phyloP scores from a whole-genome alignment of 2,113 vertebrate species.

The Amphiprion percula region DNA sequence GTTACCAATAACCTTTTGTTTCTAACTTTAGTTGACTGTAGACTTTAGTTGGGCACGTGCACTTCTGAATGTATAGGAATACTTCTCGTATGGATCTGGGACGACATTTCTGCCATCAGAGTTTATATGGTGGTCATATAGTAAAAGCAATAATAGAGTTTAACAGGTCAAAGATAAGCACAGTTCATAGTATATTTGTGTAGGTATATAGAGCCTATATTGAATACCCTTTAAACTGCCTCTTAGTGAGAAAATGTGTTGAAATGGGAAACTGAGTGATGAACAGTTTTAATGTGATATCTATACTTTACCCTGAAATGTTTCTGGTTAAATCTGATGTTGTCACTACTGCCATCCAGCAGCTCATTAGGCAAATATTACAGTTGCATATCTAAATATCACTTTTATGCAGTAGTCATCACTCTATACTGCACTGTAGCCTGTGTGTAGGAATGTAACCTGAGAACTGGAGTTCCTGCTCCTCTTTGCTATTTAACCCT shows the following conservation, averaged over 20 bases:
- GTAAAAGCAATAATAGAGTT: conserved; percentile 73
- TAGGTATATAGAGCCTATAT: conserved; percentile 34
- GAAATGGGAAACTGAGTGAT: background rate
- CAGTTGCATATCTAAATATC: conserved; percentile 23
- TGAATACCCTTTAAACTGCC: conserved; percentile 18
- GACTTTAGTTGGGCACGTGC: conserved; percentile 27
- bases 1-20: background rate
- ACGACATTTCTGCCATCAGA: conserved; percentile 7
- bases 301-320: conserved; percentile 20
- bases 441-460: conserved; percentile 19
- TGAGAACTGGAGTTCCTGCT: conserved; percentile 17
- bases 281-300: background rate
- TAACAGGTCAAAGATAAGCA: conserved; percentile 63
- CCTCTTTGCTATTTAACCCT: conserved; percentile 31
- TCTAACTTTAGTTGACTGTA: conserved; percentile 16
- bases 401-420: background rate
- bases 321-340: conserved; percentile 35
- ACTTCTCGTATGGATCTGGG: conserved; percentile 10
- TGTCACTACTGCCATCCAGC: conserved; percentile 45
- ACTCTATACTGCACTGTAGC: conserved; percentile 14
- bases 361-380: conserved; percentile 22
- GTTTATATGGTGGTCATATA: background rate
- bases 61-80: conserved; percentile 64
- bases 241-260: conserved; percentile 27
- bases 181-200: conserved; percentile 58